Evolutionary conservation across 2,888 invertebrate genomes (phyloP), one percentile per base, ranked within the genome.

Genomic region (Hypolimnas misippus): DNA sequence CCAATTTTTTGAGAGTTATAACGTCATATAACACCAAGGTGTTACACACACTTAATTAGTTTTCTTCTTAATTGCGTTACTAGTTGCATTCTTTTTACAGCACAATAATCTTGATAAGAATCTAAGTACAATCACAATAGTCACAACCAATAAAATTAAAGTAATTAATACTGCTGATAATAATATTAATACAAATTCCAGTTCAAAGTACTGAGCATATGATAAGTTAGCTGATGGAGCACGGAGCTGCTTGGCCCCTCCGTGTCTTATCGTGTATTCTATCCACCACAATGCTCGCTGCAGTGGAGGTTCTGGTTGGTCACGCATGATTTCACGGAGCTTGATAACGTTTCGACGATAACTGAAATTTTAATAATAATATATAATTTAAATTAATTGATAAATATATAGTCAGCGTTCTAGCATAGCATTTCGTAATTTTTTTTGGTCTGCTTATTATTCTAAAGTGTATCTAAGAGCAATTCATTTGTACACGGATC

Each of bases 221-320:
- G 62, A 53, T n/a, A 68, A 46, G 51, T 68, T 54, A 4, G 71
- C 70, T 3, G 59, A n/a, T 0, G 66, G 62, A 3, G 71, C 55
- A 1, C 66, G 53, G 1, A 73, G 52, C 38, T 73, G 68, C 6
- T 55, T 31, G 1, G 62, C 71, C 7, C 66, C 65, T 10, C 60
- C 51, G 57, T 71, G 65, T 3, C 68, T 49, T 14, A 73, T 44
- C 12, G 70, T 56, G 42, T 73, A 55, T 16, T 71, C 70, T 5
- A 65, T 68, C 73, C 73, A 73, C 70, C 66, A 72, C 3, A 71
- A 46, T 4, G 69, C 70, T 16, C 60, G 53, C 14, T 70, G 67
- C 21, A 72, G 31, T 1, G 70, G 60, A 1, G 53, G 58, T 29
- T 66, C 54, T 2, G 65, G 63, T 25, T 66, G 67, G 29, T 72